phyloP scores from a whole-genome alignment of 1,140 invertebrate genomes.

The Schlechtendalia chinensis region DNA sequence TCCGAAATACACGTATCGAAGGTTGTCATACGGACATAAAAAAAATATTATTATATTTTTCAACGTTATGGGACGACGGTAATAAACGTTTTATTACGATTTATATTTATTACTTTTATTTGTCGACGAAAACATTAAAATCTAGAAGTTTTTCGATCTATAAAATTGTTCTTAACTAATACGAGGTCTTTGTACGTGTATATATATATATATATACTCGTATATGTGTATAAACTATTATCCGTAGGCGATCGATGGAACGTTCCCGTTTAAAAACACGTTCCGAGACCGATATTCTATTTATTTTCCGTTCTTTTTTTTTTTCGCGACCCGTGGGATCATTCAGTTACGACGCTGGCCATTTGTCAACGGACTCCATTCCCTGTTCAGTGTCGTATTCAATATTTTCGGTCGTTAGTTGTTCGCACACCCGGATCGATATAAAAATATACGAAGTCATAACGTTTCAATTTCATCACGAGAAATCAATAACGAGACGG shows the following conservation, averaged over 20 bases:
- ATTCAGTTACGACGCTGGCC: background rate
- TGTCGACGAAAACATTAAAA: background rate
- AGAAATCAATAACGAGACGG: background rate
- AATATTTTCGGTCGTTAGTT: constrained; percentile 9
- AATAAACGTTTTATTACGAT: background rate
- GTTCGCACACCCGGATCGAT: background rate
- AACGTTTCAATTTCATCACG: background rate
- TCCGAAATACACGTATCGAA: background rate
- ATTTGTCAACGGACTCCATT: background rate
- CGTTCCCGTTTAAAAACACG: background rate
- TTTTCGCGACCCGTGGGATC: background rate
- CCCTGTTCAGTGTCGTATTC: background rate
- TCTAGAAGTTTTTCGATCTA: background rate
- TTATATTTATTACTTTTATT: background rate
- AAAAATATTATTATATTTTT: constrained; percentile 11
- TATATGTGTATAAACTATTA: background rate
- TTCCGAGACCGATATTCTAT: background rate
- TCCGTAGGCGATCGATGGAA: background rate
- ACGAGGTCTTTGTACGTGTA: no score
- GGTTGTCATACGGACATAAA: background rate
- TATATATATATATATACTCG: no score
- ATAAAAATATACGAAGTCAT: background rate
- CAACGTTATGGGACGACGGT: no score
- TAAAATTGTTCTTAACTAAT: background rate
- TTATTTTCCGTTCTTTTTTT: background rate